phyloP scores from a whole-genome alignment of 2,797 vertebrate species.

The Lagodon rhomboides region DNA sequence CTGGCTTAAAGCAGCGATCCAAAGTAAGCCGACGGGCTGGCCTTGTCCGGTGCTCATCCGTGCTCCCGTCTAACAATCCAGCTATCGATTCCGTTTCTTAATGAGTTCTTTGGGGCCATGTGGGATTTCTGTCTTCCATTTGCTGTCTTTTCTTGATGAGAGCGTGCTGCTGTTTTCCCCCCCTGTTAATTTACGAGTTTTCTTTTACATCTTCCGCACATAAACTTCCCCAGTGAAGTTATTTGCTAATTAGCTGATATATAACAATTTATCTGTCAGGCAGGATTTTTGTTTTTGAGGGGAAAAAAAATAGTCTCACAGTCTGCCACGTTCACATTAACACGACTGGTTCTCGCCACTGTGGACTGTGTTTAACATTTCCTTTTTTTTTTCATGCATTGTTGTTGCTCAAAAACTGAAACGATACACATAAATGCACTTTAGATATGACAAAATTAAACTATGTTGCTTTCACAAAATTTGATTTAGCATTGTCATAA shows the following conservation, averaged over 20 bases:
- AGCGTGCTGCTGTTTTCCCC: conserved; percentile 27
- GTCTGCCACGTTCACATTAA: conserved; percentile 22
- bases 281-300: conserved; percentile 26
- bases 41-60: conserved; percentile 58
- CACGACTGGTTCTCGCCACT: conserved; percentile 19
- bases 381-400: conserved; percentile 16
- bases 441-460: conserved; percentile 3
- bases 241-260: conserved; percentile 61
- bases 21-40: conserved; percentile 55
- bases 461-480: not conserved
- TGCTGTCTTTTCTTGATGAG: conserved; percentile 60
- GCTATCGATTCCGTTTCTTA: conserved; percentile 75
- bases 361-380: not conserved
- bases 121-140: conserved; percentile 72
- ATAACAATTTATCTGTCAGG: conserved; percentile 36
- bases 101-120: conserved; percentile 75
- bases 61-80: conserved; percentile 64
- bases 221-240: conserved; percentile 40
- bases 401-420: conserved; percentile 5
- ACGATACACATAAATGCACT: not conserved
- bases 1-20: conserved; percentile 61
- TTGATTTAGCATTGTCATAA: not conserved
- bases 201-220: conserved; percentile 42
- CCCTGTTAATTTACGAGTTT: conserved; percentile 39
- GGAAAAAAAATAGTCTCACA: conserved; percentile 1